phyloP scores from a whole-genome alignment of 2,113 vertebrate genomes.

The Oncorhynchus tshawytscha region DNA sequence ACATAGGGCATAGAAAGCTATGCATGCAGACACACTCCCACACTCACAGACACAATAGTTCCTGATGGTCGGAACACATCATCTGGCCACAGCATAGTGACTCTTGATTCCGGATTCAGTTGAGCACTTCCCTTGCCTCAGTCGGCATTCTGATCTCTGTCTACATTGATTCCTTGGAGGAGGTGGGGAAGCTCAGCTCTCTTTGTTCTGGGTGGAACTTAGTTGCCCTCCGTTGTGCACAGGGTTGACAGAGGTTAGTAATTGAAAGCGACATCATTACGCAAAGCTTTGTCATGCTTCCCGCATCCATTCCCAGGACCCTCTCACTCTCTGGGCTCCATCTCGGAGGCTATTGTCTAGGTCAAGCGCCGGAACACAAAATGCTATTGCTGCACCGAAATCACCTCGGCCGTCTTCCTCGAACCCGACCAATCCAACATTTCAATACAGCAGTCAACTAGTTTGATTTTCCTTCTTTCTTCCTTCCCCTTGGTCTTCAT shows the following conservation, averaged over 20 bases:
- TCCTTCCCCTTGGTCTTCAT: constrained; percentile 17
- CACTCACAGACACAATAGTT: neutral
- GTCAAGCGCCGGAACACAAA: constrained; percentile 9
- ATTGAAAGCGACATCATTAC: constrained; percentile 41
- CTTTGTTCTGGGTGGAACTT: constrained; percentile 21
- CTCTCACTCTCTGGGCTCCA: constrained; percentile 10
- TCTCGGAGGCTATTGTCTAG: constrained; percentile 30
- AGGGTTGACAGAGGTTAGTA: constrained; percentile 39
- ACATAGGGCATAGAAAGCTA: too few relatives aligned
- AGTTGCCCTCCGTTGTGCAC: constrained; percentile 9
- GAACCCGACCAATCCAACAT: constrained; percentile 9
- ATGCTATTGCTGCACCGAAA: constrained; percentile 6
- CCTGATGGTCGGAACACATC: neutral
- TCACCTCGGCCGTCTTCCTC: constrained; percentile 11
- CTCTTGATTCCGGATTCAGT: constrained; percentile 1
- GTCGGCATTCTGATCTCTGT: constrained; percentile 6
- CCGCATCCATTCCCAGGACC: constrained; percentile 27
- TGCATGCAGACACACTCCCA: neutral
- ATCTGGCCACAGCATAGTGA: constrained; percentile 4
- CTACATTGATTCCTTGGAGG: neutral
- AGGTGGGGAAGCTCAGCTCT: neutral
- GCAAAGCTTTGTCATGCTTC: constrained; percentile 40
- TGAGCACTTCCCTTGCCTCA: neutral
- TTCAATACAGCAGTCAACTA: constrained; percentile 44
- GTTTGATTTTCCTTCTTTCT: neutral